Base-by-base conservation (phyloP, 2,888 invertebrate genomes). In the Lysandra coridon region DNA sequence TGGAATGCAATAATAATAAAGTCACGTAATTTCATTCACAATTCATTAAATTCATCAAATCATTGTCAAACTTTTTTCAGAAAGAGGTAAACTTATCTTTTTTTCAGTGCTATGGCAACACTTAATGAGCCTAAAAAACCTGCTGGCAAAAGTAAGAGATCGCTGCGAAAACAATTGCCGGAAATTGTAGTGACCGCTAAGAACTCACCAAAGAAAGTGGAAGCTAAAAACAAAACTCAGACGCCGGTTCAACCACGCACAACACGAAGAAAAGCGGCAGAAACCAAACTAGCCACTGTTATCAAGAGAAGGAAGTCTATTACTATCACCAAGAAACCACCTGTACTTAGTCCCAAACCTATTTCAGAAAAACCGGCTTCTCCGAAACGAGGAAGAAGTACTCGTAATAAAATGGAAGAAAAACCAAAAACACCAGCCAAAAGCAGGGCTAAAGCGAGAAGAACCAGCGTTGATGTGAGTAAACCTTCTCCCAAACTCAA, bases 291-390 rank as follows among this genome's bases (percentile, higher is more conserved):
- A 64, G 33, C 77, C 7, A 73, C 53, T 4, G 80, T 60, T 12
- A 73, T 82, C 3, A 90, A 86, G 78, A 89, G 85, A 79, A 86
- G 86, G 12, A 80, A 84, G 30, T 80, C 84, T 0, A 80, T 91
- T 23, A 87, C 90, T 14, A 85, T 91, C 4, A 79, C 85, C 1
- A 91, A 91, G 79, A 91, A 88, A 82, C 78, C 87, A 0, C 91
- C 91, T 0, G 83, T 84, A 10, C 83, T 88, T 82, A 86, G 84
- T n/a, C 88, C 88, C 0, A 80, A 83, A 75, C 80, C 83, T 0
- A 75, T 37, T 10, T 33, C 83, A 81, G 79, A 80, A 82, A 79
- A 23, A 81, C 80, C 10, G 40, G n/a, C 23, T 40, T 40, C 33
- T 7, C 53, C 75, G 30, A 75, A 75, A 44, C 23, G 75, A 4